phyloP scores from a whole-genome alignment of 30 jellyfish, hydroid and myxozoan genomes.

The Mastigias papua region DNA sequence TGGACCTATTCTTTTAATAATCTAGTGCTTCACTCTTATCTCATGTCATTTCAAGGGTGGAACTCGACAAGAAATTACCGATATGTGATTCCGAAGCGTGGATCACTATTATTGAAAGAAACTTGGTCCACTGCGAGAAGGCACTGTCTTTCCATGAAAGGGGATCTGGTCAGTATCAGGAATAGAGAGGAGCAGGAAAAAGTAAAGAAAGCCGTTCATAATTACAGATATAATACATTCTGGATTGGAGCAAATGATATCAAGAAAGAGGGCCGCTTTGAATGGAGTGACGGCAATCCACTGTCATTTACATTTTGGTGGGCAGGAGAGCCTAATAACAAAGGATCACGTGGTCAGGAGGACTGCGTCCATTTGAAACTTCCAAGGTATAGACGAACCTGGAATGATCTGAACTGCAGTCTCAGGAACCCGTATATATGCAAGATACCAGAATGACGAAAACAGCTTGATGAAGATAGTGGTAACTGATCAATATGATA shows the following conservation, averaged over 20 bases:
- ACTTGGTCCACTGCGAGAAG: constrained; percentile 9
- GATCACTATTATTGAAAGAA: neutral
- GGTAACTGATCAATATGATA: too few relatives aligned
- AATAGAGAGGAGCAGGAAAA: neutral
- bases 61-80: neutral
- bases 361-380: neutral
- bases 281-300: constrained; percentile 5
- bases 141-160: neutral
- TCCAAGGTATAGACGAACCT: neutral
- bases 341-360: neutral
- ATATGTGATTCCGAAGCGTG: neutral
- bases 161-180: constrained; percentile 1
- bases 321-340: constrained; percentile 2
- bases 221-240: neutral
- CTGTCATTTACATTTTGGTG: neutral
- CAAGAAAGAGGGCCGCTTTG: constrained; percentile 3
- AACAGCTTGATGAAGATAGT: neutral
- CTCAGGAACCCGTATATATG: neutral
- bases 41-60: too few relatives aligned
- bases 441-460: neutral
- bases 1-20: too few relatives aligned
- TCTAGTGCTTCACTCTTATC: too few relatives aligned
- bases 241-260: constrained; percentile 24
- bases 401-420: constrained; percentile 7
- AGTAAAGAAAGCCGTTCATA: neutral